Evolutionary conservation across 1,140 invertebrate species (phyloP), one percentile per base, ranked within the genome.

Genomic region (Drosophila leontia): DNA sequence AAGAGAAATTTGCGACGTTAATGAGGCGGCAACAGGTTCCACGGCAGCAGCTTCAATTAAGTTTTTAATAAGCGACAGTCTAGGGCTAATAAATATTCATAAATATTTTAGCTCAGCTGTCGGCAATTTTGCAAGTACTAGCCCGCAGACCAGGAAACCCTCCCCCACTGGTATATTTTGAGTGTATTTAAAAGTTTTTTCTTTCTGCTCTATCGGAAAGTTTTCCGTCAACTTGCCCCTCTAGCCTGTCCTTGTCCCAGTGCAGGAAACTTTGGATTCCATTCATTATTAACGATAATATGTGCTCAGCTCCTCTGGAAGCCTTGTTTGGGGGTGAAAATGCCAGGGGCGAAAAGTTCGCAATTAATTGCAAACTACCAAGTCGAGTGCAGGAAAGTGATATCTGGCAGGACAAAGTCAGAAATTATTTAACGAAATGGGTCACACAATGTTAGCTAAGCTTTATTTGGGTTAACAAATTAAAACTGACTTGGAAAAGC

Each of bases 31-130:
- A 84, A 88, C 84, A 88, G 84, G 85, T 88, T 70, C 62, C 48
- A 26, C 19, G 13, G 37, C 57, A 55, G 63, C 35, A 70, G 59
- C 75, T 71, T 42, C 75, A 80, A 87, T 88, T 72, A 78, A 44
- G 57, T 74, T 56, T 59, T 72, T 74, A 74, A 74, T 72, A 72
- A 55, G 58, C 51, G 61, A 67, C 61, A 76, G 57, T 75, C 83
- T 56, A 41, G 65, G 80, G 50, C 68, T 88, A 88, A 87, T 84
- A 88, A 84, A 87, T 88, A 90, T 75, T 80, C 84, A 88, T 90
- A 72, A 87, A 85, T 85, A 65, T 55, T 67, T 78, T 13, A 76
- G 42, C 61, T 79, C 72, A 70, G 56, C 71, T 63, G 55, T 56
- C 35, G 55, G 55, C 32, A 39, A 60, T 72, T 59, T 59, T 8